Conservation (phyloP, 2,797 vertebrate species). For the Xiphophorus birchmanni region DNA sequence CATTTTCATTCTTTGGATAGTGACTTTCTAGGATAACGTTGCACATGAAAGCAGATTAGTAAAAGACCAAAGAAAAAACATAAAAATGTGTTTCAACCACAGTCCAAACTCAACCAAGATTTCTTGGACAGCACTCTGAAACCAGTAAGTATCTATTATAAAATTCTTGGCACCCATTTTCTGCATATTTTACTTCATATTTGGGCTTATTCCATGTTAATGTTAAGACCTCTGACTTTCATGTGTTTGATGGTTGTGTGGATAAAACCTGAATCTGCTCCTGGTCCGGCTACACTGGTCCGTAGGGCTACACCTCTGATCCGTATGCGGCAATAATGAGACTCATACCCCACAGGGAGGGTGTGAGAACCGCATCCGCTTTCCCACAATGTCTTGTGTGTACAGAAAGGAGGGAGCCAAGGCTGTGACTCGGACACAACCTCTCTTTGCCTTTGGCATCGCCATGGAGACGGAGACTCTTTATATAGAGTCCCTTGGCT, state of each 20-base stretch:
- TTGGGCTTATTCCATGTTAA: background rate
- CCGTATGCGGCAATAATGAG: background rate
- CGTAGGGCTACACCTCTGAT: background rate
- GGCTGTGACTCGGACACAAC: constrained; percentile 31
- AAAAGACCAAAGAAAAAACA: background rate
- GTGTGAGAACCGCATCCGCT: constrained; percentile 49
- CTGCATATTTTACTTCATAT: background rate
- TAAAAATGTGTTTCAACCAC: background rate
- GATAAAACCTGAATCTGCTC: no score
- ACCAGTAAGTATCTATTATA: background rate
- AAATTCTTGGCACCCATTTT: background rate
- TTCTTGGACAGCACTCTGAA: background rate
- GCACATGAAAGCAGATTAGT: background rate
- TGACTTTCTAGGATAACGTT: background rate
- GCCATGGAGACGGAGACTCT: constrained; percentile 60
- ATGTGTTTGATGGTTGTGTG: no score
- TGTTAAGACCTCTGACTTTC: constrained; percentile 22
- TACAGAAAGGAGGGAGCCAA: constrained; percentile 24
- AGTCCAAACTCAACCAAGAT: background rate
- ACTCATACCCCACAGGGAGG: constrained; percentile 24
- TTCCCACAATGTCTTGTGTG: constrained; percentile 66
- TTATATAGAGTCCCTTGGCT: constrained; percentile 44
- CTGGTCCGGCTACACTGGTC: background rate
- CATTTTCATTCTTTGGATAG: background rate
- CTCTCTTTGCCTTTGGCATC: constrained; percentile 54